Percentiles rank a stretch among this genome's conserved stretches.
phyloP scores from a whole-genome alignment of 2,888 invertebrate species.

The Leptodirus hochenwartii region DNA sequence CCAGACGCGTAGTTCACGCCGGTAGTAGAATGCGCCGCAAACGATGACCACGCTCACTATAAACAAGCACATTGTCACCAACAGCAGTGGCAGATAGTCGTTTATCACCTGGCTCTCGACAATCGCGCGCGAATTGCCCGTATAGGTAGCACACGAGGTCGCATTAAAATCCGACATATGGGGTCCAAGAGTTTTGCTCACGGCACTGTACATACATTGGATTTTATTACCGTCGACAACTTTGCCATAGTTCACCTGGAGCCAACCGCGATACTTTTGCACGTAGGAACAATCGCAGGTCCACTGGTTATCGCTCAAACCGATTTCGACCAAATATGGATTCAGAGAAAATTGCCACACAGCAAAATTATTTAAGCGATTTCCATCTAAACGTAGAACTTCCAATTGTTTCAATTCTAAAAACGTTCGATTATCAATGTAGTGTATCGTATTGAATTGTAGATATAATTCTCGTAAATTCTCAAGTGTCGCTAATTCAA shows the following conservation, averaged over 20 bases:
- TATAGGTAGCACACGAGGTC: conserved; percentile 54
- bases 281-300: conserved; percentile 79
- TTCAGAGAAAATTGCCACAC: conserved; percentile 73
- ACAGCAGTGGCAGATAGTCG: conserved; percentile 59
- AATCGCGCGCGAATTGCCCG: conserved; percentile 52
- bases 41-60: conserved; percentile 57
- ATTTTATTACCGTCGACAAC: conserved; percentile 62
- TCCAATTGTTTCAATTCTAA: conserved; percentile 62
- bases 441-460: conserved; percentile 66
- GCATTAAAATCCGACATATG: conserved; percentile 61
- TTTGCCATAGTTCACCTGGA: conserved; percentile 60
- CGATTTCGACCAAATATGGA: conserved; percentile 74
- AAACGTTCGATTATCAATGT: conserved; percentile 75
- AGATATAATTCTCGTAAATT: conserved; percentile 72
- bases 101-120: conserved; percentile 62
- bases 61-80: conserved; percentile 62
- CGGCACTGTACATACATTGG: conserved; percentile 56
- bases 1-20: conserved; percentile 69
- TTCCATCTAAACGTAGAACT: conserved; percentile 69
- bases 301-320: conserved; percentile 73
- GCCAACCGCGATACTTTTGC: conserved; percentile 61
- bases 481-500: conserved; percentile 66
- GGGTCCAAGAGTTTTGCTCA: conserved; percentile 50
- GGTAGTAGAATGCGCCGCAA: conserved; percentile 63
- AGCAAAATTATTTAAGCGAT: conserved; percentile 62